These are phyloP conservation scores for Nemapogon koenigi DNA, from an alignment of 2,888 invertebrate species.

Conservation along the genomic window DNA sequence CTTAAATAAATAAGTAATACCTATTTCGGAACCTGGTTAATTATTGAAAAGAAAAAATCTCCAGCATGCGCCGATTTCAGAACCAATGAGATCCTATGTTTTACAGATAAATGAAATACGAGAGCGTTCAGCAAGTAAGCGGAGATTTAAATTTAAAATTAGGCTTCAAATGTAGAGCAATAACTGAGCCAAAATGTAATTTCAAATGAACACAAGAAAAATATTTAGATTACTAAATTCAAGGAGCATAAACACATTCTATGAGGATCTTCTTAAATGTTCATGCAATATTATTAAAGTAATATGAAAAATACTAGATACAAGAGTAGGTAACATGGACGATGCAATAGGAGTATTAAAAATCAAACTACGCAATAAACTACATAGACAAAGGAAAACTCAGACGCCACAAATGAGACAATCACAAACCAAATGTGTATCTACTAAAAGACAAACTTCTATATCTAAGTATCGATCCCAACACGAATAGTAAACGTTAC, in stretches of 20 bases:
- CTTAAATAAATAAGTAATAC: too few species aligned
- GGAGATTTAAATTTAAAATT: conserved; percentile 25
- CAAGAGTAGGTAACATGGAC: too few species aligned
- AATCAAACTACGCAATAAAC: conserved; percentile 1
- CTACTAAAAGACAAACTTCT: conserved; percentile 36
- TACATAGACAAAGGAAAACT: conserved; percentile 20
- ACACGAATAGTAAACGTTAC: conserved; percentile 27
- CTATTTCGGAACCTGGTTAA: too few species aligned
- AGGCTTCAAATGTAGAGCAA: conserved; percentile 45
- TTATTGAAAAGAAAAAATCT: conserved; percentile 17
- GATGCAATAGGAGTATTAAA: conserved; percentile 4
- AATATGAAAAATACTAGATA: too few species aligned
- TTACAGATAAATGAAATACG: conserved; percentile 30
- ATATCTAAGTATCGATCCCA: conserved; percentile 34
- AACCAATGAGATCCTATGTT: conserved; percentile 12
- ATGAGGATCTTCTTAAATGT: too few species aligned
- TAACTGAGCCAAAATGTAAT: conserved; percentile 59
- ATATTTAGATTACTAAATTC: conserved; percentile 7
- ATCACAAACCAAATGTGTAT: conserved; percentile 27
- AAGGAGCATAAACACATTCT: background rate
- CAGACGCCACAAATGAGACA: conserved; percentile 31
- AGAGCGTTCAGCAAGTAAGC: conserved; percentile 40
- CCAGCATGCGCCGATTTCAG: conserved; percentile 48
- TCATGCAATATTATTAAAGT: too few species aligned
- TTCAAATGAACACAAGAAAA: conserved; percentile 37